Evolutionary conservation across 2,797 vertebrate species (phyloP).

Genomic region (Pangasius macronema): DNA sequence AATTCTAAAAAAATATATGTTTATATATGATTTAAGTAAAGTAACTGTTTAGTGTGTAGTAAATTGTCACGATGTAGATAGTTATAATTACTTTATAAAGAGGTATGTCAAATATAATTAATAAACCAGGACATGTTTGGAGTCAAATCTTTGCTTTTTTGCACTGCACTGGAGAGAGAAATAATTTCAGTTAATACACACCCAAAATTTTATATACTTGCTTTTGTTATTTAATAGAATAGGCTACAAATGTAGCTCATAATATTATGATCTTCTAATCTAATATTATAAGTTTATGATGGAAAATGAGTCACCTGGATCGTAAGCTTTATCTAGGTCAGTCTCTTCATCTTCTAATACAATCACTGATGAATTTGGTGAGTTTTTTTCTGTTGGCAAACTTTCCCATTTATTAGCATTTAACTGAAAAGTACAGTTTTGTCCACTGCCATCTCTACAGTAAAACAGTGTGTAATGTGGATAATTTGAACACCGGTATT

Average conservation of each 20-base stretch:
- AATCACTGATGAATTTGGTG: neutral
- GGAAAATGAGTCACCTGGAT: neutral
- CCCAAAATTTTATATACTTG: neutral
- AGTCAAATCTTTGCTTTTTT: neutral
- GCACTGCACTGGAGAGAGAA: neutral
- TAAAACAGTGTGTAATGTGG: neutral
- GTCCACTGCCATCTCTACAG: neutral
- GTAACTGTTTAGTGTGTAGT: too few species aligned
- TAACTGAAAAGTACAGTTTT: neutral
- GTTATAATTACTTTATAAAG: too few species aligned
- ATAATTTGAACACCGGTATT: neutral
- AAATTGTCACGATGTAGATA: too few species aligned
- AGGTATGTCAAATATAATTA: neutral
- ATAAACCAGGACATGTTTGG: neutral
- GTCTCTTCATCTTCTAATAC: neutral
- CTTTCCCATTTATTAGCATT: neutral
- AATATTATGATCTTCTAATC: neutral
- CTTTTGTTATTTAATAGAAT: neutral
- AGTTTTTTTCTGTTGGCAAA: neutral
- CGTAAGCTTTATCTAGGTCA: neutral
- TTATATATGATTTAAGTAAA: too few species aligned
- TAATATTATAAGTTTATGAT: neutral
- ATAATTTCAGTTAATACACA: neutral
- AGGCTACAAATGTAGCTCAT: neutral
- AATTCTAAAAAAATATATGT: neutral